Evolutionary conservation across 2,113 vertebrate genomes (phyloP), one percentile per base, ranked within the genome.

Genomic region (Desmodus rotundus): DNA sequence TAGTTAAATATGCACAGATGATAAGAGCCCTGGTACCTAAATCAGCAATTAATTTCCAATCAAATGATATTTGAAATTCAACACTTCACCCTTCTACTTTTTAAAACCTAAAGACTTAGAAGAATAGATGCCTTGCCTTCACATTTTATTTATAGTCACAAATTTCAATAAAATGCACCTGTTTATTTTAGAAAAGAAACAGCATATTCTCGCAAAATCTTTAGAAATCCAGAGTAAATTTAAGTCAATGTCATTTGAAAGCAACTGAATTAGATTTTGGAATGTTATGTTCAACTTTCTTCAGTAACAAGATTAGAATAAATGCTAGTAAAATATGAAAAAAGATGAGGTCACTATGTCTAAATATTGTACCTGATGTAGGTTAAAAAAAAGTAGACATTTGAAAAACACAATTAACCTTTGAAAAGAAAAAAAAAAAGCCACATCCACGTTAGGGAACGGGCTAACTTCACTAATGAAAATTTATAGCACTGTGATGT

Each of bases 351-450:
- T 89, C 13, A 58, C 0, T 80, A 61, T 92, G 63, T 88, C 95
- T 97, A 92, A 73, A 89, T 80, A 92, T 80, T 70, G 43, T 87
- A 95, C 43, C 68, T 7, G 67, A 67, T 63, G 65, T 63, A 63
- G 94, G 61, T 88, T 92, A 95, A 17, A 85, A 78, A n/a, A 94
- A 93, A 61, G 61, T 10, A 96, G 76, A 94, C 81, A 91, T 97
- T 96, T 96, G 77, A 72, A 97, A 78, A 73, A 82, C 41, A 94
- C 90, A 97, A 96, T 97, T 97, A 97, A 94, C 61, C 87, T 93
- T 95, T 92, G 50, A 28, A 89, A 84, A 89, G 94, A 95, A 96
- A 87, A 65, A 96, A 87, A 65, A 96, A 92, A 92, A 88, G 41
- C 77, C 65, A 24, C 89, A 74, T 74, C 63, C 36, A 24, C 89